Base-by-base conservation (phyloP, 2,888 invertebrate species). In the Tinea trinotella region DNA sequence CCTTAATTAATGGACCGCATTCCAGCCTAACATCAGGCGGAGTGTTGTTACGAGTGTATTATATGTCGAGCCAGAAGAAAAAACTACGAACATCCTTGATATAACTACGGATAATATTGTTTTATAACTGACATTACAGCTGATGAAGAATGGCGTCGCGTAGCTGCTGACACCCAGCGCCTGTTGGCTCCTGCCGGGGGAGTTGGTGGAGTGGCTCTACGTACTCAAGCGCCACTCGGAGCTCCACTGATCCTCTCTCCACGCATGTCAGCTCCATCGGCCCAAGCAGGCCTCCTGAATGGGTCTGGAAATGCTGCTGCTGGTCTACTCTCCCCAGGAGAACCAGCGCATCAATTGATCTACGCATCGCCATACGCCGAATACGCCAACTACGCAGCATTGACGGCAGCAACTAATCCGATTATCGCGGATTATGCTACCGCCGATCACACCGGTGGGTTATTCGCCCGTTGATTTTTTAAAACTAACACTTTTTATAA, bases 371-470 rank as follows among this genome's bases (percentile, higher is more conserved):
- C 93, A 40, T 96, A 96, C 74, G 91, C 92, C 55, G 96, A 96
- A 75, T 96, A 95, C 84, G 93, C 85, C n/a, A 94, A 95, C 85
- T 96, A 96, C 85, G 94, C 95, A 13, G 94, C 96, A 57, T 88
- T 95, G 67, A 90, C 91, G 54, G 90, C 90, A 58, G 90, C 90
- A 56, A 90, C 90, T 66, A 93, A 93, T 67, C 95, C 94, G 61
- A 91, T 94, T 76, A 91, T 93, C 62, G 90, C 85, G 64, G 92
- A 94, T 81, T 94, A 95, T 88, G 92, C 93, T 64, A 63, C 84
- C 57, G 92, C 95, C 74, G 96, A 96, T 88, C 95, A 96, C 91
- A 93, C 95, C 90, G 96, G 96, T 96, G 96, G 95, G 96, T 85
- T 88, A 74, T 89, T 87, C 86, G 84, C 85, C 79, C 85, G 86